Evolutionary conservation across 1,140 invertebrate genomes (phyloP), one percentile per base, ranked within the genome.

Genomic region (Alviniconcha marisindica): DNA sequence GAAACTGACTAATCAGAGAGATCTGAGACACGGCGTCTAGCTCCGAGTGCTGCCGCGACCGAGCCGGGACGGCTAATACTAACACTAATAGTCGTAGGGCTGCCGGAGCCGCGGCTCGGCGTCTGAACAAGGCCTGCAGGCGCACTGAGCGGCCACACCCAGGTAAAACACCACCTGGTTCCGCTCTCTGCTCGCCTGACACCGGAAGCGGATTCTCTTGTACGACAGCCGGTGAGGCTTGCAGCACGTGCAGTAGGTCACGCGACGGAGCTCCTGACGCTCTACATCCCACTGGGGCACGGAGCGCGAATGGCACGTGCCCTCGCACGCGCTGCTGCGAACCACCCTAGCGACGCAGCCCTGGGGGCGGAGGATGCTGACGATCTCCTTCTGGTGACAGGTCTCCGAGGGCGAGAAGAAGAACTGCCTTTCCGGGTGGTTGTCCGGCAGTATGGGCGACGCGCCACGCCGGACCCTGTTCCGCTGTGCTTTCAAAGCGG

Each of bases 11-110:
- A n/a, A n/a, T n/a, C n/a, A n/a, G n/a, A n/a, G n/a, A n/a, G n/a
- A n/a, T n/a, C n/a, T n/a, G n/a, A n/a, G n/a, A n/a, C n/a, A n/a
- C n/a, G n/a, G n/a, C n/a, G n/a, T n/a, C n/a, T n/a, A n/a, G n/a
- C n/a, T n/a, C n/a, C n/a, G n/a, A n/a, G n/a, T n/a, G n/a, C n/a
- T n/a, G n/a, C n/a, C n/a, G n/a, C n/a, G n/a, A n/a, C n/a, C n/a
- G n/a, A n/a, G n/a, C n/a, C n/a, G n/a, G n/a, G n/a, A n/a, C n/a
- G n/a, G n/a, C n/a, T n/a, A n/a, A n/a, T n/a, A n/a, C n/a, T n/a
- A n/a, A n/a, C n/a, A n/a, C n/a, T n/a, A 80, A 56, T 86, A 85
- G 44, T 86, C 84, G 33, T 86, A 84, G 3, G 84, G 82, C 51
- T 85, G 78, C 24, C 83, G 84, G 5, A 77, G 81, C 5, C 38